Conservation (phyloP, 2,888 invertebrate genomes). For the Parapristionchus giblindavisi region DNA sequence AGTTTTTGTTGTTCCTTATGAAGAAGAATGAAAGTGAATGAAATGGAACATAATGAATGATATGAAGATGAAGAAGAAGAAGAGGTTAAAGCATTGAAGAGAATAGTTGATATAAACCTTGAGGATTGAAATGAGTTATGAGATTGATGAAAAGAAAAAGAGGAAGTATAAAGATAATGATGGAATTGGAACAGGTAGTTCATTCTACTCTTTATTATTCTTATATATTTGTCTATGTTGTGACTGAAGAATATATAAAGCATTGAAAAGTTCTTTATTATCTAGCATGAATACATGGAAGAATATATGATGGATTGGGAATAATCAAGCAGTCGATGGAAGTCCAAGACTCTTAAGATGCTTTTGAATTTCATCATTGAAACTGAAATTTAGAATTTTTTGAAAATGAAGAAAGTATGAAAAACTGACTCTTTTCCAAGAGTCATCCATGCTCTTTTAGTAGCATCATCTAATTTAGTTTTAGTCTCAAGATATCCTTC, state of each 20-base stretch:
- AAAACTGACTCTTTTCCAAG: constrained; percentile 49
- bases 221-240: too few species aligned
- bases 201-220: too few species aligned
- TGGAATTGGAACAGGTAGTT: constrained; percentile 19
- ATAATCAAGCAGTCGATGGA: too few species aligned
- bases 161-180: too few species aligned
- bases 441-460: constrained; percentile 59
- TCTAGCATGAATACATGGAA: too few species aligned
- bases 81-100: neutral
- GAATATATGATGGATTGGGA: too few species aligned
- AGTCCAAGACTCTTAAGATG: constrained; percentile 10
- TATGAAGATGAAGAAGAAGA: neutral
- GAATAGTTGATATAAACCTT: constrained; percentile 2
- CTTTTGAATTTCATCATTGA: constrained; percentile 14
- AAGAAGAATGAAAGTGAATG: neutral
- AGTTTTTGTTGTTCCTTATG: too few species aligned
- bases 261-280: too few species aligned
- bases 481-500: constrained; percentile 58
- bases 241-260: too few species aligned
- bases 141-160: constrained; percentile 1
- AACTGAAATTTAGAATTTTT: neutral
- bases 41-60: neutral
- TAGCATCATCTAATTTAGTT: constrained; percentile 51
- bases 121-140: constrained; percentile 2
- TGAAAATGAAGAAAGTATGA: neutral